Percentiles rank a stretch among this genome's conserved stretches.
Conservation (phyloP, 2,888 invertebrate genomes). For the Acleris cristana region DNA sequence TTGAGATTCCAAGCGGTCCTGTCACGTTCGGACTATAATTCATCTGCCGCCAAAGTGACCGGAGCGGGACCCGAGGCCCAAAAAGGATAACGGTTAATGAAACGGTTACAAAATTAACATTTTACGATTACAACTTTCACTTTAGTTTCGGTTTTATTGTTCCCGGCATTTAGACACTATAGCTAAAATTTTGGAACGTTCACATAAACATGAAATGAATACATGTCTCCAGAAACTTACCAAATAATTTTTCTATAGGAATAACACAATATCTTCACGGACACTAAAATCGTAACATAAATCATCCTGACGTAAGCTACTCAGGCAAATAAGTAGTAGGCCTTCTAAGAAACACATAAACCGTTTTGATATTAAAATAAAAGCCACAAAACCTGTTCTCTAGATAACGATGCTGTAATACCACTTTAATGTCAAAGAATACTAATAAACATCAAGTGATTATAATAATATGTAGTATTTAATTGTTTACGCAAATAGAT, state of each 20-base stretch:
- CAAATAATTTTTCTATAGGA: not conserved
- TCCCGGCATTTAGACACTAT: constrained; percentile 5
- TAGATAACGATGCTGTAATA: too few species aligned
- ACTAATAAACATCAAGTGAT: too few species aligned
- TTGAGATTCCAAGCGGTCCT: constrained; percentile 15
- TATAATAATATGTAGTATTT: too few species aligned
- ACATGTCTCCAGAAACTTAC: not conserved
- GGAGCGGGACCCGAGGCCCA: constrained; percentile 1
- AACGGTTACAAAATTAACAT: constrained; percentile 33
- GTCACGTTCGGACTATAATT: constrained; percentile 18
- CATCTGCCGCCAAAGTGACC: constrained; percentile 30
- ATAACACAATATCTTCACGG: too few species aligned
- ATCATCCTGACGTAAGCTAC: too few species aligned
- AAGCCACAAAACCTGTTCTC: too few species aligned
- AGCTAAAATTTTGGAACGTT: not conserved
- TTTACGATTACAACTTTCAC: constrained; percentile 33
- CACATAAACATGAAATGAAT: not conserved
- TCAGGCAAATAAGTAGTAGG: too few species aligned
- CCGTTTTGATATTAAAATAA: too few species aligned
- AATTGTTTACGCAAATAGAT: too few species aligned
- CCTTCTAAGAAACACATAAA: too few species aligned
- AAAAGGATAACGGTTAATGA: constrained; percentile 33
- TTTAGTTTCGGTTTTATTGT: constrained; percentile 24
- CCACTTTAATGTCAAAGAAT: too few species aligned
- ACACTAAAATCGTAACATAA: too few species aligned